Base-by-base conservation (phyloP, 2,888 invertebrate species). In the Cremastinae sp. region DNA sequence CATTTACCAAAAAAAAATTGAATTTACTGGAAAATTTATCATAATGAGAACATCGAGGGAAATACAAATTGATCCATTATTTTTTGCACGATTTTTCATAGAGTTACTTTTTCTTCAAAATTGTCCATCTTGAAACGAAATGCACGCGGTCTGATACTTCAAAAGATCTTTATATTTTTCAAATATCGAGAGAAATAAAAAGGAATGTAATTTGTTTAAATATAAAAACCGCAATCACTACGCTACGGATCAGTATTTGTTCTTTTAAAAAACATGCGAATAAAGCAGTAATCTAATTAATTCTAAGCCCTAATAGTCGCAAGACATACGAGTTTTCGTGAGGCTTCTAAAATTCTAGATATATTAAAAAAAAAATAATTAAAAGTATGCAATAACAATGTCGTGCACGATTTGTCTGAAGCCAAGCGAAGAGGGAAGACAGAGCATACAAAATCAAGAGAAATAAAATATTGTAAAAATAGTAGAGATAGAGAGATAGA, bases 381-480 rank as follows among this genome's bases (percentile, higher is more conserved):
- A 78, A 80, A 71, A 28, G 5, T 3, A 28, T 28, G 28, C 28
- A 28, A 28, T 28, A 28, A 28, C 28, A 28, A 75, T 82, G 71
- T 88, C 88, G 88, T 88, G 88, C 88, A 88, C 84, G 85, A 66
- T 68, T 54, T 80, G 75, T 83, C 82, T 83, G 59, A 88, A 89
- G 88, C 89, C 87, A 88, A 89, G 89, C 89, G 83, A 82, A 88
- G 85, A 88, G 85, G 86, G 85, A 86, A 86, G 85, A 87, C 85
- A 88, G 86, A 88, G 88, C 88, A 87, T 88, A 87, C 86, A 87
- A 86, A 87, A 86, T 84, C 84, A 84, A 86, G 84, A 75, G 66
- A 51, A 56, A 66, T 65, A 14, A n/a, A n/a, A 47, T 22, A 14
- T n/a, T 51, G 28, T 20, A 22, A 28, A 54, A 54, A 41, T 14